A percentile compares a stretch with the other conserved stretches of the same genome.
Conservation (phyloP, 2,113 vertebrate genomes). For the Piaya cayana region DNA sequence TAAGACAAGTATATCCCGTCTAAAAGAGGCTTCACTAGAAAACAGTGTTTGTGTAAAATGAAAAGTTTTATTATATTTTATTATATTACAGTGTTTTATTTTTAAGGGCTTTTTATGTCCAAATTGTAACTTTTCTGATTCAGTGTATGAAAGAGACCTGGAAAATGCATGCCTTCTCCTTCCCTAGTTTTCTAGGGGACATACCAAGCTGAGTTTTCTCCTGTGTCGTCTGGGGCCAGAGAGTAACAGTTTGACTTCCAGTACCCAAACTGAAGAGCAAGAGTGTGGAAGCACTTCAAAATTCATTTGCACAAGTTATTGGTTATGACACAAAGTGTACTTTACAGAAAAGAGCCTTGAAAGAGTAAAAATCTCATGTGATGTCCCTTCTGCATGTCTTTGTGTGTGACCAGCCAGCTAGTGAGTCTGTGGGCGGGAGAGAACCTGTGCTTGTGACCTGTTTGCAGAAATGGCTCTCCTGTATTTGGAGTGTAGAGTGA, state of each 20-base stretch:
- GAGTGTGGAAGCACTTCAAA: accelerated
- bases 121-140: neutral
- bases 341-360: neutral
- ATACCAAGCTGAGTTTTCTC: neutral
- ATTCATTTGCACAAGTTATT: neutral
- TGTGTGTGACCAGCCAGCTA: neutral
- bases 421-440: neutral
- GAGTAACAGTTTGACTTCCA: neutral
- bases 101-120: neutral
- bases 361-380: neutral
- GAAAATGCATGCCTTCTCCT: neutral
- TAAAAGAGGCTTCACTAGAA: neutral
- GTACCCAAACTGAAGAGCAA: neutral
- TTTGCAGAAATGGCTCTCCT: neutral
- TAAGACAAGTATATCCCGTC: neutral
- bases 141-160: neutral
- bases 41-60: neutral
- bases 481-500: accelerated
- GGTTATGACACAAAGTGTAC: accelerated
- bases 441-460: accelerated
- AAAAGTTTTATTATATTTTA: neutral
- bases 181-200: neutral
- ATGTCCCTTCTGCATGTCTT: neutral
- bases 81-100: neutral
- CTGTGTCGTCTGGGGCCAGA: neutral